These are phyloP conservation scores for Cyrtorhinus lividipennis DNA, from an alignment of 1,140 invertebrate genomes.

Conservation along the genomic window DNA sequence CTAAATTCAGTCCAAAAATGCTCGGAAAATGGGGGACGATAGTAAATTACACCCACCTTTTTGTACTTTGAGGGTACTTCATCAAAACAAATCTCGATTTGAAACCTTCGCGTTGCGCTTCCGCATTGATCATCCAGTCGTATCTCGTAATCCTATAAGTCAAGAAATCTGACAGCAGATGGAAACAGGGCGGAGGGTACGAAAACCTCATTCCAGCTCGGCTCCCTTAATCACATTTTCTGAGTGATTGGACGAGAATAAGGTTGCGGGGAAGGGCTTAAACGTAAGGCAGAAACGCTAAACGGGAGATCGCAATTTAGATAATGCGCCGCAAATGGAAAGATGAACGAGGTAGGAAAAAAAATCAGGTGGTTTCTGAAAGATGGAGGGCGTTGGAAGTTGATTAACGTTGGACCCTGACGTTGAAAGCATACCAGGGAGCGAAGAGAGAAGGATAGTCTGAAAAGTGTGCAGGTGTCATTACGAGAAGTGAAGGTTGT, in stretches of 20 bases:
- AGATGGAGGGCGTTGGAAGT: not conserved
- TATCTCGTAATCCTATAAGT: too few species aligned
- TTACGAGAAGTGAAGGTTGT: conserved; percentile 1
- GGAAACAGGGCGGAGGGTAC: too few species aligned
- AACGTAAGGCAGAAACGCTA: not conserved
- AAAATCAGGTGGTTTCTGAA: not conserved
- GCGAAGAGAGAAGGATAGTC: not conserved
- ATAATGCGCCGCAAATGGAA: conserved; percentile 2
- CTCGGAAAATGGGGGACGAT: too few species aligned
- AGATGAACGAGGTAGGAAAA: conserved; percentile 7
- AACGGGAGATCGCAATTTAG: conserved; percentile 4
- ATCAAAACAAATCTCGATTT: too few species aligned
- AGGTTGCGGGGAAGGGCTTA: not conserved
- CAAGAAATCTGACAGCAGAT: too few species aligned
- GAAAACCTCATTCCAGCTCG: not conserved
- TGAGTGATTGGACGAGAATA: conserved; percentile 10
- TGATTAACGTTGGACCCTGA: not conserved
- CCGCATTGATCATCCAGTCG: too few species aligned
- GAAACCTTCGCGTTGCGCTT: too few species aligned
- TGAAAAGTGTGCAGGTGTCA: conserved; percentile 4
- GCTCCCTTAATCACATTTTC: not conserved
- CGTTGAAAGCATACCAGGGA: not conserved
- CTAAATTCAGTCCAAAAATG: too few species aligned
- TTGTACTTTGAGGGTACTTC: too few species aligned
- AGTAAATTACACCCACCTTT: too few species aligned